Conservation (phyloP, 2,113 vertebrate genomes). For the Nerophis ophidion region DNA sequence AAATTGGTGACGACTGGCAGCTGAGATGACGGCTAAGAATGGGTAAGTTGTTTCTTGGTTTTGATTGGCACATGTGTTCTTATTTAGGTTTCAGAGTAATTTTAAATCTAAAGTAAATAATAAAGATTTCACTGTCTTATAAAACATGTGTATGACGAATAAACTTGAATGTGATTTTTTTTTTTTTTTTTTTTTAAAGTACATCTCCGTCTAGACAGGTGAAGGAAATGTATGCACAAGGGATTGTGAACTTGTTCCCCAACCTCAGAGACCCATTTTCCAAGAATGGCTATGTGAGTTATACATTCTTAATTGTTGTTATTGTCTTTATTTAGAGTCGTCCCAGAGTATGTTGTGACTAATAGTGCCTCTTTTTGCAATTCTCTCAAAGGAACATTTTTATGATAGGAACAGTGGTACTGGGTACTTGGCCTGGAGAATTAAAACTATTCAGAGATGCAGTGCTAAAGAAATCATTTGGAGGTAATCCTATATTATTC, state of each 20-base stretch:
- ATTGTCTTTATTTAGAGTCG: no score
- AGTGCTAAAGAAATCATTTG: neutral
- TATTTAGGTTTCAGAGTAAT: neutral
- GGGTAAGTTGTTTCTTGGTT: conserved; percentile 12
- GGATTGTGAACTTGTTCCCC: conserved; percentile 39
- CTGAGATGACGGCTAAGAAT: conserved; percentile 39
- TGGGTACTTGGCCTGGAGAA: conserved; percentile 3
- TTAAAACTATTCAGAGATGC: neutral
- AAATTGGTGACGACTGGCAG: conserved; percentile 43
- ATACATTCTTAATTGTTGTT: no score
- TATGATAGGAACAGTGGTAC: neutral
- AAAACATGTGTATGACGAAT: neutral
- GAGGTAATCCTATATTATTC: neutral
- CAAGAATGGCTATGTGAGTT: no score
- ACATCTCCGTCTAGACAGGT: conserved; percentile 31
- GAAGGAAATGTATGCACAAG: conserved; percentile 34
- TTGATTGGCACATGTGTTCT: neutral
- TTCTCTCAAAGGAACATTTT: conserved; percentile 1
- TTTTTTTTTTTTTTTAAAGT: conserved; percentile 8
- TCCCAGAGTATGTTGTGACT: no score
- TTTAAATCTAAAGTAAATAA: neutral
- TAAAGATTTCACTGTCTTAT: no score
- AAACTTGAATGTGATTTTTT: neutral
- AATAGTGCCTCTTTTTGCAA: no score
- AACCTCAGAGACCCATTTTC: no score